Evolutionary conservation across 2,113 vertebrate genomes (phyloP).

Genomic region (Thalassoma bifasciatum): DNA sequence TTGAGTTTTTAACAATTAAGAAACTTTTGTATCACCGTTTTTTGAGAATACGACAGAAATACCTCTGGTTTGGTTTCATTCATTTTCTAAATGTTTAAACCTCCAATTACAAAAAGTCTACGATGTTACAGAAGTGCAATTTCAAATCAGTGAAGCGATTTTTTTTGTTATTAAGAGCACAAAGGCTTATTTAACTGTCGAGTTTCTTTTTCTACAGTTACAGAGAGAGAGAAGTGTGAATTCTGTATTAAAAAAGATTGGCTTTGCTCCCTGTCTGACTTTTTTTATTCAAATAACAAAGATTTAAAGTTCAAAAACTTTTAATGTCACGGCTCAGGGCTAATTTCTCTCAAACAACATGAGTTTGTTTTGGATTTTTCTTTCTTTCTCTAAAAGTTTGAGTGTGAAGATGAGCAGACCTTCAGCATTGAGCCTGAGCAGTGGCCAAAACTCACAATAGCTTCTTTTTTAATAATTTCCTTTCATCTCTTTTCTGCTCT

Average conservation of each 20-base stretch:
- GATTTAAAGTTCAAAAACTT: conserved; percentile 10
- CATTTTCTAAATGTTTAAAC: not conserved
- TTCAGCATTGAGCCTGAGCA: too few relatives aligned
- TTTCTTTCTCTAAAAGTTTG: conserved; percentile 10
- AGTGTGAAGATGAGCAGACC: conserved; percentile 29
- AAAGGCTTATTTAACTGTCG: not conserved
- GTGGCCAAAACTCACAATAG: conserved; percentile 31
- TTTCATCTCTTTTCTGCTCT: conserved; percentile 39
- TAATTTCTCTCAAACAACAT: conserved; percentile 26
- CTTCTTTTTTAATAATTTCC: conserved; percentile 36
- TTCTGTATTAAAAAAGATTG: not conserved
- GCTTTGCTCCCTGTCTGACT: not conserved
- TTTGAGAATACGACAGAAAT: not conserved
- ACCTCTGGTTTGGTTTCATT: not conserved
- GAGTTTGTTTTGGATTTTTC: not conserved
- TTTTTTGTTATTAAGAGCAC: not conserved
- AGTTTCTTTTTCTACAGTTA: not conserved
- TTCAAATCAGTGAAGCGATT: too few relatives aligned
- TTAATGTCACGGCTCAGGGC: conserved; percentile 6
- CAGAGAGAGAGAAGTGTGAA: not conserved
- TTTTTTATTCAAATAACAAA: conserved; percentile 19
- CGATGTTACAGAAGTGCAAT: not conserved
- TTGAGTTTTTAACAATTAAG: too few relatives aligned
- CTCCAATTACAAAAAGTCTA: not conserved
- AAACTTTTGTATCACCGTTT: not conserved